phyloP scores from a whole-genome alignment of 2,888 invertebrate genomes.

The Calameuta filiformis region DNA sequence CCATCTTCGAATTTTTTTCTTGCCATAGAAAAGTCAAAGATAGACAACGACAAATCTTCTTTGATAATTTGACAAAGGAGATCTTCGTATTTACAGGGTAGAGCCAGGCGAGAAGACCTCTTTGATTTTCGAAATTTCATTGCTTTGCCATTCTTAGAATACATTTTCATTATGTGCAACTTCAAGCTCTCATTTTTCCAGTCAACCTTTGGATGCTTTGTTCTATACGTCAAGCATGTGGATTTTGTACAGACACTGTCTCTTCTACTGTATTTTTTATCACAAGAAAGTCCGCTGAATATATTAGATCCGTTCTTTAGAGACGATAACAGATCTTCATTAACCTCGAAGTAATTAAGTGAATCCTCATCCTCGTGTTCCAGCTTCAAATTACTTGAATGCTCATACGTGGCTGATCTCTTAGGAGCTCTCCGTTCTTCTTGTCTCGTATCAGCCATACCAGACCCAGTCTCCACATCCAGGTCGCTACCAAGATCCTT shows the following conservation, averaged over 20 bases:
- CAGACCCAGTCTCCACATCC: slow-evolving; percentile 35
- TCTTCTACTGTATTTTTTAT: not conserved
- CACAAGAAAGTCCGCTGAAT: not conserved
- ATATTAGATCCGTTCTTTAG: not conserved
- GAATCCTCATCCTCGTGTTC: not conserved
- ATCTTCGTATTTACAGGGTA: slow-evolving; percentile 37
- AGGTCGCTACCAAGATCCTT: slow-evolving; percentile 29
- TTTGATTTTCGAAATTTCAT: slow-evolving; percentile 2
- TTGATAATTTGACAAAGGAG: slow-evolving; percentile 35
- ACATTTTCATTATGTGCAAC: slow-evolving; percentile 3
- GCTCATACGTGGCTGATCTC: slow-evolving; percentile 13
- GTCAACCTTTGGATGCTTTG: slow-evolving; percentile 11
- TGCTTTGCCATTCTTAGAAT: slow-evolving; percentile 1
- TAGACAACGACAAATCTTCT: slow-evolving; percentile 26
- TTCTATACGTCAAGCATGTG: slow-evolving; percentile 15
- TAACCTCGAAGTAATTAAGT: not conserved
- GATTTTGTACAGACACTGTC: slow-evolving; percentile 13
- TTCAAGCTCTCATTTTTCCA: slow-evolving; percentile 22
- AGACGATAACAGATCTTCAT: not conserved
- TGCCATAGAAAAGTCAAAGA: slow-evolving; percentile 12
- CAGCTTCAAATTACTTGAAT: not conserved
- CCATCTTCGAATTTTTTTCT: slow-evolving; percentile 22
- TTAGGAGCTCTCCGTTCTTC: slow-evolving; percentile 14
- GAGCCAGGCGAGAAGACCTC: slow-evolving; percentile 17
- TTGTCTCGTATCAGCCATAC: not conserved